These are phyloP conservation scores for Catocala sponsa DNA, from an alignment of 2,888 invertebrate species.

Conservation along the genomic window DNA sequence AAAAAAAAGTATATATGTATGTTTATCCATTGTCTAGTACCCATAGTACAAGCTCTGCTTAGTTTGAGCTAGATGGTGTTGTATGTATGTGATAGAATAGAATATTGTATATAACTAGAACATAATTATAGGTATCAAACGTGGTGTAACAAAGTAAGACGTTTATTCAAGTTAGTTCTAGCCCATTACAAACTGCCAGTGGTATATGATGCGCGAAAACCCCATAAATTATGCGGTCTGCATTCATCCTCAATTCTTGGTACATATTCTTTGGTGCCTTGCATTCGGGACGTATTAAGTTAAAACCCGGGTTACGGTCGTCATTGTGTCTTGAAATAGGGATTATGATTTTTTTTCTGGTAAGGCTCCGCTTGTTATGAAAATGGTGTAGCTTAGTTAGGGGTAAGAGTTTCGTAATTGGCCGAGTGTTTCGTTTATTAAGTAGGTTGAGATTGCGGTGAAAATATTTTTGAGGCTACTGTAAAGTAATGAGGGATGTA, in stretches of 20 bases:
- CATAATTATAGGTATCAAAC: no score
- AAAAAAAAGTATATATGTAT: no score
- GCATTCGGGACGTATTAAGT: slow-evolving; percentile 13
- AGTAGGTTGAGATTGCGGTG: background rate
- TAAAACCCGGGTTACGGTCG: slow-evolving; percentile 14
- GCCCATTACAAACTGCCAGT: background rate
- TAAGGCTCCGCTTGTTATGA: slow-evolving; percentile 8
- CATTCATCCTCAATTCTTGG: slow-evolving; percentile 15
- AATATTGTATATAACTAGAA: no score
- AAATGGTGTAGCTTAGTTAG: slow-evolving; percentile 12
- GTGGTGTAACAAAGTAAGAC: no score
- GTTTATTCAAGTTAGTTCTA: background rate
- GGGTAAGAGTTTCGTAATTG: slow-evolving; percentile 10
- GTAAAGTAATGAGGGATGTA: background rate
- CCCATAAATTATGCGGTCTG: slow-evolving; percentile 16
- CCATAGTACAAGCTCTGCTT: no score
- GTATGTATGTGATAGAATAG: no score
- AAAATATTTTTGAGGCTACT: background rate
- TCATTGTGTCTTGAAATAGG: slow-evolving; percentile 20
- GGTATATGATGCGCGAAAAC: slow-evolving; percentile 8
- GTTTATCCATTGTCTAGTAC: no score
- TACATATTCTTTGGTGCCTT: slow-evolving; percentile 16
- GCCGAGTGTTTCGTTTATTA: background rate
- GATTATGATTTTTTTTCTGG: slow-evolving; percentile 14
- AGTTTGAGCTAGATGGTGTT: no score